Conservation (phyloP, 2,113 vertebrate species). For the Rhineura floridana region DNA sequence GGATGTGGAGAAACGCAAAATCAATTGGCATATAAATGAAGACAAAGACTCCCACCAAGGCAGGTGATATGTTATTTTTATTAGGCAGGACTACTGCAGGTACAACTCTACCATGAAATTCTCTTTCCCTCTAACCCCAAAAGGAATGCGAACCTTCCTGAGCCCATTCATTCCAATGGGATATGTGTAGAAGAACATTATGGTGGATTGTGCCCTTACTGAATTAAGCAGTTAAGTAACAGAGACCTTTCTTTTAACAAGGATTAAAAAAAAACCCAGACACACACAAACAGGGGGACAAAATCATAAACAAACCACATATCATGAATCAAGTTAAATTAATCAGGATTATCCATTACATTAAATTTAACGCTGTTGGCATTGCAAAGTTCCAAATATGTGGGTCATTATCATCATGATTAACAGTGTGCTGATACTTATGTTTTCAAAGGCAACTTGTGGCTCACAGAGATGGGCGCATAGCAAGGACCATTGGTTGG, state of each 20-base stretch:
- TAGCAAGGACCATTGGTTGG: no score
- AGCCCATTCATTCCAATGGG: not conserved
- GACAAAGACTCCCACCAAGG: not conserved
- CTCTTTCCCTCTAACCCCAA: no score
- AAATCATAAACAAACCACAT: constrained; percentile 45
- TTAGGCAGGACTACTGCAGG: constrained; percentile 58
- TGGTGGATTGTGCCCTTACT: not conserved
- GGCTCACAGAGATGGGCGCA: not conserved
- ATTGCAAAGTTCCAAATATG: constrained; percentile 44
- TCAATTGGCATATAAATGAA: not conserved
- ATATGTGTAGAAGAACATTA: not conserved
- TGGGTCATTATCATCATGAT: not conserved
- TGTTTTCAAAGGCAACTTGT: constrained; percentile 1
- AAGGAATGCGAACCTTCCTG: not conserved
- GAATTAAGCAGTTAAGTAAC: constrained; percentile 14
- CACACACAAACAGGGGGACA: constrained; percentile 24
- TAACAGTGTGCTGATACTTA: constrained; percentile 17
- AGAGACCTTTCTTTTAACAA: constrained; percentile 12
- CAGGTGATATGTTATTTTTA: constrained; percentile 64
- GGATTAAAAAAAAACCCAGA: not conserved
- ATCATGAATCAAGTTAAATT: constrained; percentile 22
- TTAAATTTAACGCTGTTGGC: constrained; percentile 57
- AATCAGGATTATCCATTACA: not conserved
- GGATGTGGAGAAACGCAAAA: no score
- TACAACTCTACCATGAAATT: no score